Evolutionary conservation across 2,888 invertebrate genomes (phyloP).

Genomic region (Phengaris arion): DNA sequence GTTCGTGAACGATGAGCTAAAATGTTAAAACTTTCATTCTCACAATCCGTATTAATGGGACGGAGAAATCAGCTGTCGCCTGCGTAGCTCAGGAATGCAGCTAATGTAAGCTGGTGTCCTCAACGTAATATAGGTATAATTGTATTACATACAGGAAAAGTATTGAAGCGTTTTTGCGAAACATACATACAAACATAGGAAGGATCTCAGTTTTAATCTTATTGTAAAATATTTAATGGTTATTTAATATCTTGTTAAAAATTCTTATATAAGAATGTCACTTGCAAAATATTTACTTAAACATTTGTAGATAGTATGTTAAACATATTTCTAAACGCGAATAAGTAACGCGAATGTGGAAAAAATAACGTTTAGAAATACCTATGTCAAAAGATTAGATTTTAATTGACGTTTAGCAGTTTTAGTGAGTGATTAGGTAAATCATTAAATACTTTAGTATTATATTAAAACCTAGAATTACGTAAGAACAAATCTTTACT

Average conservation of each 20-base stretch:
- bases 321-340: neutral
- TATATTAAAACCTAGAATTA: conserved; percentile 1
- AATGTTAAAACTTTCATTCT: conserved; percentile 24
- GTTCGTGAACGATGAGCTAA: conserved; percentile 7
- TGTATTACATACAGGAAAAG: neutral
- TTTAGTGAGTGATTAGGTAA: neutral
- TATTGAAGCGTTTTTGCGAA: neutral
- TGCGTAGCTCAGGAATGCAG: conserved; percentile 23
- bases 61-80: conserved; percentile 26
- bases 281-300: neutral
- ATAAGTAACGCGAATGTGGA: neutral
- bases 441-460: neutral
- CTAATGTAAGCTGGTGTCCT: neutral
- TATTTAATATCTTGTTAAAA: too few species aligned
- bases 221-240: too few species aligned
- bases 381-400: neutral
- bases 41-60: conserved; percentile 24
- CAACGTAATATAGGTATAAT: neutral
- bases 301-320: neutral
- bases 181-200: neutral
- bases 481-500: conserved; percentile 1
- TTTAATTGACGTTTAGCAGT: too few species aligned
- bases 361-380: too few species aligned
- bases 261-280: neutral
- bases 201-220: too few species aligned